phyloP scores from a whole-genome alignment of 2,888 invertebrate genomes.

The Perdita meconis region DNA sequence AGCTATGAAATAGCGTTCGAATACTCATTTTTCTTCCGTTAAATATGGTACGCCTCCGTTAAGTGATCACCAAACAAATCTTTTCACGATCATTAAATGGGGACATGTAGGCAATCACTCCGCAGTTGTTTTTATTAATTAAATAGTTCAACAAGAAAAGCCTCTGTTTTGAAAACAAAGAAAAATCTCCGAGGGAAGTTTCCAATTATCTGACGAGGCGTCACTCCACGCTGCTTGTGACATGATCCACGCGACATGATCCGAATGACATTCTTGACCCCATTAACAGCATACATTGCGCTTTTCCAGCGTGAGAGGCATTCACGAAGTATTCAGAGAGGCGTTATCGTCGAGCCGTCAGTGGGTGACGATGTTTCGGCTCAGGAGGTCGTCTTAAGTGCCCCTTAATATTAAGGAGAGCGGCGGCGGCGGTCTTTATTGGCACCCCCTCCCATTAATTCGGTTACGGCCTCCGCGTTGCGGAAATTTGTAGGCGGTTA shows the following conservation, averaged over 20 bases:
- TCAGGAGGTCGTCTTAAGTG: slow-evolving; percentile 58
- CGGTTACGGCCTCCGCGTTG: slow-evolving; percentile 50
- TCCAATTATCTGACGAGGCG: too few relatives aligned
- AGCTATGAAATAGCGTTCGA: too few relatives aligned
- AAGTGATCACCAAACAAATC: too few relatives aligned
- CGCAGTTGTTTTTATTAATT: too few relatives aligned
- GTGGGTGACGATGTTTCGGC: slow-evolving; percentile 50
- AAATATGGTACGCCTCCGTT: too few relatives aligned
- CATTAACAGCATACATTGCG: neutral
- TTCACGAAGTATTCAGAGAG: neutral
- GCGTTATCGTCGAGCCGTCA: neutral
- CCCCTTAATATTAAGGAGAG: slow-evolving; percentile 68
- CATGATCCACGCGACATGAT: neutral
- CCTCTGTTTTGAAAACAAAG: too few relatives aligned
- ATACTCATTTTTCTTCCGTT: too few relatives aligned
- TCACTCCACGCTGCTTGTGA: neutral
- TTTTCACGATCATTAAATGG: too few relatives aligned
- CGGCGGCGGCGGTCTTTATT: slow-evolving; percentile 58
- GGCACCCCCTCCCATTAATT: slow-evolving; percentile 65
- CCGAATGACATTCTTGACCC: neutral
- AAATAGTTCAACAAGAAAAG: too few relatives aligned
- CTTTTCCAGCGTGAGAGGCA: neutral
- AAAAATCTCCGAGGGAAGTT: too few relatives aligned
- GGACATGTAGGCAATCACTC: too few relatives aligned
- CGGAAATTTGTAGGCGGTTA: slow-evolving; percentile 69